Conservation (phyloP, 2,888 invertebrate species). For the Prosapia bicincta region DNA sequence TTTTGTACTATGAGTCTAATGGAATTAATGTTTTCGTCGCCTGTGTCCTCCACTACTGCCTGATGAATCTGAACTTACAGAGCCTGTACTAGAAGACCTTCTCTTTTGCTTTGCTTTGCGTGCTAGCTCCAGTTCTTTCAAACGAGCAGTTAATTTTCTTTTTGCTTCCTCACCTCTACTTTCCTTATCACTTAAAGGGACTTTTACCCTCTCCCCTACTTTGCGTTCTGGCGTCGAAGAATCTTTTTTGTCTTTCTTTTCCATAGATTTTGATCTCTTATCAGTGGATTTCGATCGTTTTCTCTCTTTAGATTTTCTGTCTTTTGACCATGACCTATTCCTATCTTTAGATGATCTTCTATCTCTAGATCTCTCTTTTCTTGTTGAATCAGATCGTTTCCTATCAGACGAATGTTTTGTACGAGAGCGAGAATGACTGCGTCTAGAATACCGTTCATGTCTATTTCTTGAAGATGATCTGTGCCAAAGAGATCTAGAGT, state of each 20-base stretch:
- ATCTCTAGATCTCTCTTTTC: slow-evolving; percentile 28
- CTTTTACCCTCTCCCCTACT: not conserved
- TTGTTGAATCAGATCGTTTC: slow-evolving; percentile 21
- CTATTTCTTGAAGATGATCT: not conserved
- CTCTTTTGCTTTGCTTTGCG: slow-evolving; percentile 17
- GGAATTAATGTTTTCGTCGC: not conserved
- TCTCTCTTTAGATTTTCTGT: slow-evolving; percentile 22
- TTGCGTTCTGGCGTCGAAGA: not conserved
- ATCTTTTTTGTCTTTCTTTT: not conserved
- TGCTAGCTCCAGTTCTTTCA: slow-evolving; percentile 21
- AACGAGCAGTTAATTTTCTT: slow-evolving; percentile 39
- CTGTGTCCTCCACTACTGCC: not conserved
- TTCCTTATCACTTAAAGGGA: slow-evolving; percentile 4
- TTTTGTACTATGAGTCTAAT: too few relatives aligned
- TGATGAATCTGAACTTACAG: slow-evolving; percentile 3
- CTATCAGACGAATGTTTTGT: slow-evolving; percentile 15
- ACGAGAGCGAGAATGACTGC: not conserved
- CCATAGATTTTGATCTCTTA: slow-evolving; percentile 20
- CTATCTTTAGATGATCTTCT: slow-evolving; percentile 25
- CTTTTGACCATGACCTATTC: slow-evolving; percentile 16
- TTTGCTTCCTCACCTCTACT: slow-evolving; percentile 40
- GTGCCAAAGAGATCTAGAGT: not conserved
- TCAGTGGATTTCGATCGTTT: slow-evolving; percentile 24
- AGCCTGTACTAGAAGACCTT: slow-evolving; percentile 13
- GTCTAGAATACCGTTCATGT: not conserved